Evolutionary conservation across 2,113 vertebrate species (phyloP).

Genomic region (Zonotrichia leucophrys): DNA sequence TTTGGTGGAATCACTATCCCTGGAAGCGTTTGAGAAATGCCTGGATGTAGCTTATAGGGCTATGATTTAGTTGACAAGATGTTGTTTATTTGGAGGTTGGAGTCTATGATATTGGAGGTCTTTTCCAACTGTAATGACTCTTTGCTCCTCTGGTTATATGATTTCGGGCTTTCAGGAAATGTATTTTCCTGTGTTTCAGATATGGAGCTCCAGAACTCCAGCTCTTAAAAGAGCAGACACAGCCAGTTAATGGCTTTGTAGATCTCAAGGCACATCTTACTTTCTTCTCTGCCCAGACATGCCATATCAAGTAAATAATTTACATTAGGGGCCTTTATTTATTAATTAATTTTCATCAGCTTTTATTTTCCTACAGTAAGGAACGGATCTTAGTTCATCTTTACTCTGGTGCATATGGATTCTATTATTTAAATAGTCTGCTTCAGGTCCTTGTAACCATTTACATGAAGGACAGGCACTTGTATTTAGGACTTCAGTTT

Average conservation of each 20-base stretch:
- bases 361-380: background rate
- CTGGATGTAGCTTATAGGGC: background rate
- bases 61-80: background rate
- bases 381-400: background rate
- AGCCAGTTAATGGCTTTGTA: background rate
- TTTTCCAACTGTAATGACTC: background rate
- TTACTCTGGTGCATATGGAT: background rate
- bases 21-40: background rate
- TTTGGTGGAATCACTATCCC: background rate
- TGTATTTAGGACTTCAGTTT: background rate
- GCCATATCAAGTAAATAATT: background rate
- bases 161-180: background rate
- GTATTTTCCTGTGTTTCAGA: background rate
- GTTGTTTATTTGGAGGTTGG: background rate
- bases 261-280: background rate
- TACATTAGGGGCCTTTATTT: background rate
- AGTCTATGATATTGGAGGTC: fast-evolving
- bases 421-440: background rate
- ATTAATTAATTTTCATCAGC: background rate
- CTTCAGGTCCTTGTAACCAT: background rate
- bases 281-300: background rate
- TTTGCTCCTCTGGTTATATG: background rate
- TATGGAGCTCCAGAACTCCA: background rate
- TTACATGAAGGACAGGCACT: background rate
- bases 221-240: background rate